Evolutionary conservation across 2,888 invertebrate species (phyloP).

Genomic region (Tiliacea citrago): DNA sequence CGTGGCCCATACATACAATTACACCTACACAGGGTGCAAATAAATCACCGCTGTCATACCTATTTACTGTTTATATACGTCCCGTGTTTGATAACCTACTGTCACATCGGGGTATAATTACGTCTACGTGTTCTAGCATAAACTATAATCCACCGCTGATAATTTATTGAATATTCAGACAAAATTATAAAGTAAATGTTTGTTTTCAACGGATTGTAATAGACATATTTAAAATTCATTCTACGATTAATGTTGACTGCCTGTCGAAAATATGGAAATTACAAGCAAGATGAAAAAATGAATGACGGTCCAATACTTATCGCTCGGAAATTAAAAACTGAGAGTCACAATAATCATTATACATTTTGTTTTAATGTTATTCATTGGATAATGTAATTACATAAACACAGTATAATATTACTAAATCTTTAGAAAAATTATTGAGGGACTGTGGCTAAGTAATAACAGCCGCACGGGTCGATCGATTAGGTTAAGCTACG

Average conservation of each 20-base stretch:
- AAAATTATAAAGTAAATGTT: slow-evolving; percentile 42
- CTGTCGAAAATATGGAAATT: slow-evolving; percentile 32
- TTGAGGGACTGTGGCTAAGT: not conserved
- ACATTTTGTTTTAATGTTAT: slow-evolving; percentile 38
- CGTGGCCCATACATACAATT: slow-evolving; percentile 28
- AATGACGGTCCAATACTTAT: slow-evolving; percentile 30
- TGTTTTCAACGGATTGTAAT: slow-evolving; percentile 43
- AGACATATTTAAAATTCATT: slow-evolving; percentile 25
- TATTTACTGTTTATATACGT: slow-evolving; percentile 60
- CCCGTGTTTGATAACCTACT: slow-evolving; percentile 56
- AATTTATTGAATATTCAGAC: slow-evolving; percentile 46
- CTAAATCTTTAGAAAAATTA: slow-evolving; percentile 29
- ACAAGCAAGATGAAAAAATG: slow-evolving; percentile 20
- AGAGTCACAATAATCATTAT: slow-evolving; percentile 31
- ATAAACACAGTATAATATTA: slow-evolving; percentile 23
- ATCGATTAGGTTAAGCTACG: too few relatives aligned
- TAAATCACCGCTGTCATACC: slow-evolving; percentile 54
- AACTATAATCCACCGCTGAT: slow-evolving; percentile 41
- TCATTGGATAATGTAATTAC: slow-evolving; percentile 31
- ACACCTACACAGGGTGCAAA: slow-evolving; percentile 45
- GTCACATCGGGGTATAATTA: slow-evolving; percentile 59
- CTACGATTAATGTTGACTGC: slow-evolving; percentile 25
- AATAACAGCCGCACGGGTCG: too few relatives aligned
- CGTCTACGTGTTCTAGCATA: slow-evolving; percentile 52
- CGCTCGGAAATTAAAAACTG: slow-evolving; percentile 43